Evolutionary conservation across 2,888 invertebrate genomes (phyloP), one percentile per base, ranked within the genome.

Genomic region (Chymomyza caudatula): DNA sequence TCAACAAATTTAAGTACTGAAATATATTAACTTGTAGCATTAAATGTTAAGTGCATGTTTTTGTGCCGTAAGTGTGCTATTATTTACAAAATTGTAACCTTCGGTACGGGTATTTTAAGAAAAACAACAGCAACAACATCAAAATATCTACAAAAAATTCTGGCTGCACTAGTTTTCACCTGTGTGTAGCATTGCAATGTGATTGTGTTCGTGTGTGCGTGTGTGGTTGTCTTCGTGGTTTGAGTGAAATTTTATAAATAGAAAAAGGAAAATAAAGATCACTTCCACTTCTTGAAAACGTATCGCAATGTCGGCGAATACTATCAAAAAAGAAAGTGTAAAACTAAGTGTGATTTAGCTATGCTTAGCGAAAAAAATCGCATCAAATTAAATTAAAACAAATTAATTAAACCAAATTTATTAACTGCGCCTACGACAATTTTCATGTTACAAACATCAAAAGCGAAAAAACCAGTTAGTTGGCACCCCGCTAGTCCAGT

Each of bases 151-250:
- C 11, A 37, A 37, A 37, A 37, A 37, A 11, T 37, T 11, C 11
- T 37, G 29, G 11, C 67, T 83, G 86, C 81, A 80, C 71, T 65
- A 73, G 74, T 80, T 86, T 84, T 75, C 81, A 80, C 80, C 80
- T 80, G 80, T 68, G 67, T 78, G 20, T 17, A 37, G 11, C 11
- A 22, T 55, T 20, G 51, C 60, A 53, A 53, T 53, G 53, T 25
- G 20, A 57, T 65, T 60, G 59, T 66, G 61, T 68, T 13, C 67
- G 68, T 77, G 86, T 69, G 86, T 83, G 74, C 52, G 68, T 72
- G 72, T 57, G 77, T 74, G 69, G 11, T 51, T 51, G 56, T 4
- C 43, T 43, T 43, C 1, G 43, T 15, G 17, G 51, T 51, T 8
- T 51, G 51, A 6, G 51, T 51, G 8, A 51, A 20, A 20, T 51